Evolutionary conservation across 2,113 vertebrate genomes (phyloP).

Genomic region (Lipotes vexillifer): DNA sequence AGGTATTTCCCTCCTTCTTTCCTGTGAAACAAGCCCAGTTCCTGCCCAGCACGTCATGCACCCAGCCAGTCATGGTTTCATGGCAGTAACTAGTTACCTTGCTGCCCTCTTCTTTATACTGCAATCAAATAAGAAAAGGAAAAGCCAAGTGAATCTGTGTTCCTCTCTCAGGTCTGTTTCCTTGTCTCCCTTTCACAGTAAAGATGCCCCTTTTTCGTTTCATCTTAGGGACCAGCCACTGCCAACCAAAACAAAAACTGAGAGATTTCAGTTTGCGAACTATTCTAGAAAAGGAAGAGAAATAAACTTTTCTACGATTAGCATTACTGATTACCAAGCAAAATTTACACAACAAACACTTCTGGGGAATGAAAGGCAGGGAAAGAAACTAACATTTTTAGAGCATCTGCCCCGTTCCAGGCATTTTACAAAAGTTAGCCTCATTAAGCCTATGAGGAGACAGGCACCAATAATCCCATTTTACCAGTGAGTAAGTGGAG

Average conservation of each 20-base stretch:
- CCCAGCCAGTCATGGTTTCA: conserved; percentile 93
- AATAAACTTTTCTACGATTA: not conserved
- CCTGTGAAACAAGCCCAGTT: conserved; percentile 97
- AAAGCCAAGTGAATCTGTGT: not conserved
- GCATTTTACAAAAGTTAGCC: not conserved
- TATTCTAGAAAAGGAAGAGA: not conserved
- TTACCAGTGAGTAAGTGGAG: not conserved
- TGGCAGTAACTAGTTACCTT: conserved; percentile 92
- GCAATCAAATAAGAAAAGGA: conserved; percentile 22
- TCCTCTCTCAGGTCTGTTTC: not conserved
- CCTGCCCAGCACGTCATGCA: conserved; percentile 91
- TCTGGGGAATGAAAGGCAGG: not conserved
- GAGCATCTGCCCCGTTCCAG: not conserved
- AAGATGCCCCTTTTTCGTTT: not conserved
- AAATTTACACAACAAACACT: not conserved
- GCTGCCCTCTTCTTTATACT: conserved; percentile 87
- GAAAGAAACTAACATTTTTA: not conserved
- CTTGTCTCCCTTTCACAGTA: not conserved
- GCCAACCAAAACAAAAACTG: not conserved
- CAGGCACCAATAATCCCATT: not conserved
- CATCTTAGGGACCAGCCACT: not conserved
- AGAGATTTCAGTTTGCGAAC: not conserved
- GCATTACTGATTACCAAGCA: not conserved
- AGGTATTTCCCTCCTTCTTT: conserved; percentile 78
- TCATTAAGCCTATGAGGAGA: not conserved